phyloP scores from a whole-genome alignment of 2,888 invertebrate genomes.

The Cephonodes hylas region DNA sequence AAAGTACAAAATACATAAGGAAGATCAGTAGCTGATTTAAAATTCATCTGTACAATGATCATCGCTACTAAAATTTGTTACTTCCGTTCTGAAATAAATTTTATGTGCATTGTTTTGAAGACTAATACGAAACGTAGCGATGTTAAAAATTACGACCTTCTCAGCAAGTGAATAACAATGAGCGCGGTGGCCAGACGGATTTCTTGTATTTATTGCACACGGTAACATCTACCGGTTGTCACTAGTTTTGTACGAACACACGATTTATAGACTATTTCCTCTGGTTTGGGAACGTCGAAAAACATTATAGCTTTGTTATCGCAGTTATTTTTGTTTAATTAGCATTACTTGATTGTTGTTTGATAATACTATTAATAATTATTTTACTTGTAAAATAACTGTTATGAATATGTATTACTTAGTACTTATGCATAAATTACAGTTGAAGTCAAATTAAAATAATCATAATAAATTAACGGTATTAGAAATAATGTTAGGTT shows the following conservation, averaged over 20 bases:
- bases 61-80: constrained; percentile 40
- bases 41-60: no score
- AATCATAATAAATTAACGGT: no score
- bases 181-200: constrained; percentile 26
- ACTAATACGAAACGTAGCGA: constrained; percentile 31
- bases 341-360: no score
- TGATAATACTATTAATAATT: no score
- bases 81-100: constrained; percentile 46
- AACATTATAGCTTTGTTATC: background rate
- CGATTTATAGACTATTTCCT: constrained; percentile 13
- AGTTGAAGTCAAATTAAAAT: no score
- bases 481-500: no score
- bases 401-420: no score
- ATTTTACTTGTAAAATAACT: no score
- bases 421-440: no score
- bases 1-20: background rate
- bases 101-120: constrained; percentile 45
- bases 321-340: background rate
- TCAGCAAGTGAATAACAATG: constrained; percentile 51
- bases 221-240: constrained; percentile 3
- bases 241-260: constrained; percentile 5
- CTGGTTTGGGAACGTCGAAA: background rate
- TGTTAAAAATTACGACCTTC: constrained; percentile 54
- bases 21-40: background rate
- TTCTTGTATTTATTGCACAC: constrained; percentile 24